Base-by-base conservation (phyloP, 2,797 vertebrate genomes). In the Allobates femoralis region DNA sequence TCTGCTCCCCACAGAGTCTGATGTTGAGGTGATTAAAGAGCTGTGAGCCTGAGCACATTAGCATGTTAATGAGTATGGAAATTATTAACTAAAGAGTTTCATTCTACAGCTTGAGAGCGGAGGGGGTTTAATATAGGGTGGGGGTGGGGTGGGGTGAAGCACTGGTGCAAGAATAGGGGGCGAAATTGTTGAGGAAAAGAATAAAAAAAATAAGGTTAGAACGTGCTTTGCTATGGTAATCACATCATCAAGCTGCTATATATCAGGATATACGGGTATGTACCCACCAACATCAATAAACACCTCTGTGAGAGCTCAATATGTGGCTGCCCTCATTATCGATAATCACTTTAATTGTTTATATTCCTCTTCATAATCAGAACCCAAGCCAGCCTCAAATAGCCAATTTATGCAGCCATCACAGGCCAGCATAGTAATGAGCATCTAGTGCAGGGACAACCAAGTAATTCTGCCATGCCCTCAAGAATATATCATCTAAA, bases 51-150 rank as follows among this genome's bases (percentile, higher is more conserved):
- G 80, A 84, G 85, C 69, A 81, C 84, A 84, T 86, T 82, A 86
- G 86, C 86, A 88, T 88, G 86, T 88, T 88, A 88, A 88, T 88
- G 86, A 88, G 86, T 88, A 88, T 88, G 86, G 86, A 88, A 88
- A 88, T 88, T 88, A 88, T 88, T 88, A 88, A 88, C 86, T 88
- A 85, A 86, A 88, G 87, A 85, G 83, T 88, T 82, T 83, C 71
- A 85, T 84, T 88, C 87, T 81, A 82, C 28, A 73, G 79, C 19
- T 53, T 67, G 30, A 53, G 11, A 81, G 30, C 23, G 79, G 50
- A 32, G 82, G 81, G 74, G 80, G 81, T 74, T 83, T 73, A 83
- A 83, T 74, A 83, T 83, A 60, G 67, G 53, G 76, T 37, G 58
- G 81, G 60, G 76, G 64, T 62, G 28, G 67, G 87, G 23, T 50